Evolutionary conservation across 2,113 vertebrate species (phyloP).

Genomic region (Zapus hudsonius): DNA sequence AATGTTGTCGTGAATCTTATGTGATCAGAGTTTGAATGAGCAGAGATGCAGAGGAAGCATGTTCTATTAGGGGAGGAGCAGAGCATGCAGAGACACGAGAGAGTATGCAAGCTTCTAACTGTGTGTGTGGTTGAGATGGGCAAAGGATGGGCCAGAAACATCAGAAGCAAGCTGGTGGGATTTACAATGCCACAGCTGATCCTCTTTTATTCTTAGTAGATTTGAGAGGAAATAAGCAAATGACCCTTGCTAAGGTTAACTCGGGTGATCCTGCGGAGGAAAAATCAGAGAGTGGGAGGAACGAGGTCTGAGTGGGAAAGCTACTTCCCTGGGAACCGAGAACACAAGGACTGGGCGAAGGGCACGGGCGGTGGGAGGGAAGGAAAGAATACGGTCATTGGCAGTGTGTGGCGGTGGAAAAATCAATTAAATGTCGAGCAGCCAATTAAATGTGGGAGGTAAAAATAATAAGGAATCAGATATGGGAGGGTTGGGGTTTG

Average conservation of each 20-base stretch:
- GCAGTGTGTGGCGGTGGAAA: background rate
- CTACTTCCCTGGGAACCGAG: background rate
- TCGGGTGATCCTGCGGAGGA: background rate
- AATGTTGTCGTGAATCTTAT: background rate
- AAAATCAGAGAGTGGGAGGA: background rate
- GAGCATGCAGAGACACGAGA: background rate
- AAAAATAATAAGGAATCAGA: conserved; percentile 63
- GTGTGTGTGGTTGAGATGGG: background rate
- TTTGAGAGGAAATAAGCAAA: background rate
- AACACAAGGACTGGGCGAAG: background rate
- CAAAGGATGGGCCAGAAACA: background rate
- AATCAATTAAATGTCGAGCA: conserved; percentile 48
- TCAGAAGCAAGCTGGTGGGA: background rate
- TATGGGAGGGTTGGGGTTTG: conserved; percentile 42
- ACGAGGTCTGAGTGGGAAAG: background rate
- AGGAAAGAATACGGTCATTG: background rate
- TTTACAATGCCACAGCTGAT: background rate
- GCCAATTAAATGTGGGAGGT: conserved; percentile 41
- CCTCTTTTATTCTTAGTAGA: background rate
- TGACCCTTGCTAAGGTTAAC: background rate
- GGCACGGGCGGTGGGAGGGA: background rate
- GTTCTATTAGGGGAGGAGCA: background rate
- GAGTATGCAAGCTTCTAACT: background rate
- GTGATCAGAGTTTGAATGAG: background rate
- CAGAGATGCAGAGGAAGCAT: background rate